Evolutionary conservation across 2,797 vertebrate genomes (phyloP), one percentile per base, ranked within the genome.

Genomic region (Tolypeutes matacus): DNA sequence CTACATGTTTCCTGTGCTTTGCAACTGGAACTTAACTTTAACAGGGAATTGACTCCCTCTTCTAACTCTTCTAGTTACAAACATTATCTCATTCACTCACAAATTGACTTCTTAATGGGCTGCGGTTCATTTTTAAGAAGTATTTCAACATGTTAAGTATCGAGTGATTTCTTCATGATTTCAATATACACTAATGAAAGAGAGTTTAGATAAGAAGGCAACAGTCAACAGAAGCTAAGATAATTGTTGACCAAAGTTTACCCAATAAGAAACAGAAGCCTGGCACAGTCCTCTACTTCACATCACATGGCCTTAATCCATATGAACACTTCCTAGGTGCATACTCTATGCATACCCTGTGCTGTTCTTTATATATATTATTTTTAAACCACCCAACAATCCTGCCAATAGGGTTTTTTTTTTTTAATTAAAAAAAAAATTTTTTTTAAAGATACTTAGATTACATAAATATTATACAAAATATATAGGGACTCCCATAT

Each of bases 11-110:
- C 51, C 17, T 1, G 2, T n/a, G 73, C 78, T 95, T 82, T 80
- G 70, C 75, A 91, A 75, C 85, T 70, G 34, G 42, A 70, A 70
- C 53, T 82, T 70, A 46, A 36, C 64, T 73, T 95, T 84, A 91
- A 29, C 53, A 34, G 21, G 21, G 39, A 86, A 78, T 34, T 8
- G 78, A 78, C 75, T 75, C 90, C 64, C 78, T 23, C 51, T 65
- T 82, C 20, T 51, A 84, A 56, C 27, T 42, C n/a, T 95, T 89
- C 69, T 72, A 34, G 67, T 78, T 88, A 64, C 18, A 75, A 78
- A 73, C 14, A 58, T 58, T 76, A n/a, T 73, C 70, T 88, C 23
- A 17, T 34, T 86, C 10, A 53, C 56, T 86, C 36, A 36, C 39
- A 76, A 67, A 51, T 86, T 36, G 85, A 17, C 58, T 88, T 87